Conservation (phyloP, 2,797 vertebrate genomes). For the Vespertilio murinus region DNA sequence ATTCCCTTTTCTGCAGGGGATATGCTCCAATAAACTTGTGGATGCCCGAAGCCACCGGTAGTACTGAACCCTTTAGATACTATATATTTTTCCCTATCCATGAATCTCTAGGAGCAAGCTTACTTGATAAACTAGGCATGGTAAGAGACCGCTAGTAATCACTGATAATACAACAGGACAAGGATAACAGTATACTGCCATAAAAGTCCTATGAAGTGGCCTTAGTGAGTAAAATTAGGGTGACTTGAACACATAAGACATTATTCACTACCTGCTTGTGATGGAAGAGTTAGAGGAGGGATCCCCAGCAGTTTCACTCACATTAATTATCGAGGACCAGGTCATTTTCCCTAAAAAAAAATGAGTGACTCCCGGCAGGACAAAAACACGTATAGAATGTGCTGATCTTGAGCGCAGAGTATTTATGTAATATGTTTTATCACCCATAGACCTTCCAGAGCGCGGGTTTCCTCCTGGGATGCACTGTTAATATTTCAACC, state of each 20-base stretch:
- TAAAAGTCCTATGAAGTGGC: neutral
- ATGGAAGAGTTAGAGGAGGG: constrained; percentile 25
- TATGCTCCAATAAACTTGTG: neutral
- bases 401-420: constrained; percentile 57
- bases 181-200: no score
- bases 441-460: constrained; percentile 59
- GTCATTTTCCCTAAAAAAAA: constrained; percentile 67
- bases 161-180: neutral
- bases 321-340: constrained; percentile 35
- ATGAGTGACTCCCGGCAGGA: constrained; percentile 50
- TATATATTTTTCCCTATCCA: no score
- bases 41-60: neutral
- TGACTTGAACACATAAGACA: neutral
- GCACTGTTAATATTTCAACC: constrained; percentile 73
- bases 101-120: neutral
- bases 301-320: neutral
- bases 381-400: constrained; percentile 48
- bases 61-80: neutral
- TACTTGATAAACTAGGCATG: neutral
- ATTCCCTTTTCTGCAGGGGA: neutral
- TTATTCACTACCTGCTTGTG: neutral
- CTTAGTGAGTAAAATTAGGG: neutral
- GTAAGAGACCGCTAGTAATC: neutral
- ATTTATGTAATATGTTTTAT: constrained; percentile 69
- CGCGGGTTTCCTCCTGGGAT: constrained; percentile 56